Evolutionary conservation across 2,888 invertebrate genomes (phyloP), one percentile per base, ranked within the genome.

Genomic region (Phyllotreta cruciferae): DNA sequence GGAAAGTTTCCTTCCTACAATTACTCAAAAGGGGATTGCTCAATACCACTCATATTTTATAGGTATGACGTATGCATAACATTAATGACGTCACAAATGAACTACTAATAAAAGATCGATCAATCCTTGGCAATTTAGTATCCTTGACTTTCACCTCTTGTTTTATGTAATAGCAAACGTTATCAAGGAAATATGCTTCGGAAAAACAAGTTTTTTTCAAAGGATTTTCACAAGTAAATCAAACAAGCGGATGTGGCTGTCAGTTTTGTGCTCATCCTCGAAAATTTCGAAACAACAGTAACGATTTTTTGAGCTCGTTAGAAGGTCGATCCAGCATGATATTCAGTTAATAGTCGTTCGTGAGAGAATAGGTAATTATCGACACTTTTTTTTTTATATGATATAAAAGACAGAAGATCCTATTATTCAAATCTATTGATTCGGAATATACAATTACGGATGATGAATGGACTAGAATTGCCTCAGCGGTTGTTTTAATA

Each of bases 181-280:
- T 24, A 24, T 24, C 24, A 24, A 24, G 24, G 24, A 24, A 24
- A 24, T 24, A 24, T 24, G 24, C 24, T 24, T 24, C 4, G 24
- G 24, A 24, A 24, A 24, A 24, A 24, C 24, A 24, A 24, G 24
- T 24, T 24, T 24, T 4, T 24, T 24, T 4, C 2, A 24, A 24
- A 24, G 2, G 24, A 4, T 24, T 24, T 24, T 1, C 24, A 24
- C 24, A 24, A 24, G 4, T 24, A 24, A 24, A 24, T 24, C 24
- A 24, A 24, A 24, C 24, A 4, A 24, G 24, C 64, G 68, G 66
- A 64, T 66, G 54, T 63, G 55, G 45, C 44, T 53, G 60, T 49
- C 54, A 53, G 41, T 24, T 61, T 52, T 37, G 54, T 61, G 64
- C 47, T 68, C 63, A 68, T 68, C 68, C 45, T 66, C 60, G 55